Percentiles rank a stretch among this genome's conserved stretches.
phyloP scores from a whole-genome alignment of 1,140 invertebrate species.

The Marisa cornuarietis region DNA sequence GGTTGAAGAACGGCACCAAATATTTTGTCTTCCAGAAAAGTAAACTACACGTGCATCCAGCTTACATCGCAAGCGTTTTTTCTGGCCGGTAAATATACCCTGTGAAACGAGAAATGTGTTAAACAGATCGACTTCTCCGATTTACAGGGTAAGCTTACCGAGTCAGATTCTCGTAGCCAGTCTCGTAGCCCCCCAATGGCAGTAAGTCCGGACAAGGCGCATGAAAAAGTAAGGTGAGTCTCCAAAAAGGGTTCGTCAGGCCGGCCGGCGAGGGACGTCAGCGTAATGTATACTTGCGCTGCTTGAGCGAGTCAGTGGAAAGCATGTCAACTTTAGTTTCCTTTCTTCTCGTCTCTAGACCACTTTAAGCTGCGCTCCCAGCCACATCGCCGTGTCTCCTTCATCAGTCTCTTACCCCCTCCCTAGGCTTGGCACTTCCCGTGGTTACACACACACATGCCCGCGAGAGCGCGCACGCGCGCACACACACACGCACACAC shows the following conservation, averaged over 20 bases:
- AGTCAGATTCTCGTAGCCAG: no score
- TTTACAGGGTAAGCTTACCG: slow-evolving; percentile 57
- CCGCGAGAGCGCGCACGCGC: not conserved
- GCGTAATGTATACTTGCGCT: no score
- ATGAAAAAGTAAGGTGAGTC: no score
- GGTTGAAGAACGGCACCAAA: not conserved
- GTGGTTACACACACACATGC: not conserved
- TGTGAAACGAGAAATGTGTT: slow-evolving; percentile 57
- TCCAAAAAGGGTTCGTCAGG: no score
- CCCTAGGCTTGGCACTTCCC: not conserved
- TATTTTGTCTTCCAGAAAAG: not conserved
- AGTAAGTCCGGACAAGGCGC: no score
- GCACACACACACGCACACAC: slow-evolving; percentile 3
- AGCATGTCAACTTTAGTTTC: not conserved
- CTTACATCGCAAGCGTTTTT: not conserved
- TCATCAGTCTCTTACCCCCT: not conserved
- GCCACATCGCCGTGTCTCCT: not conserved
- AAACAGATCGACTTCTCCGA: slow-evolving; percentile 49
- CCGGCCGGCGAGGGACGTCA: no score
- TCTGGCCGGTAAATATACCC: slow-evolving; percentile 54
- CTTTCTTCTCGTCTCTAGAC: not conserved
- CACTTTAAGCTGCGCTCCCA: not conserved
- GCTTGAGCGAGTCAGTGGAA: not conserved
- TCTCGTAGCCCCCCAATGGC: no score
- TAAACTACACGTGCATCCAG: no score